Base-by-base conservation (phyloP, 2,113 vertebrate species). In the Barnardius zonarius region DNA sequence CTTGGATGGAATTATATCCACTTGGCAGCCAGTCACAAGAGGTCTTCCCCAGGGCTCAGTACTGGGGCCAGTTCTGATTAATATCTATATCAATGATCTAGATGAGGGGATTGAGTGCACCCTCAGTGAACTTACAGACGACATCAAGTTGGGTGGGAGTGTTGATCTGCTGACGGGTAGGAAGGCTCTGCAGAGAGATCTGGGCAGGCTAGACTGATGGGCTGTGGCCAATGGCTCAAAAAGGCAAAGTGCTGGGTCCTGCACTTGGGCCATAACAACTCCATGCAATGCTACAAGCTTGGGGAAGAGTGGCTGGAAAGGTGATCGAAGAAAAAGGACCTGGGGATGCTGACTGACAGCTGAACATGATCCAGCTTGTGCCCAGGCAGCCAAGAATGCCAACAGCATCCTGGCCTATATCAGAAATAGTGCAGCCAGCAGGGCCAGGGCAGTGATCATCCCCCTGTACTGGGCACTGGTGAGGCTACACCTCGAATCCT, bases 71-170 rank as follows among this genome's bases (percentile, higher is more conserved):
- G 46, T 16, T 24, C 24, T 62, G 3, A n/a, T 83, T 17, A 24
- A 20, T 17, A 7, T 17, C 24, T 54, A 25, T 48, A 30, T n/a
- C 16, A n/a, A 7, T 39, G 3, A 22, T 28, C 37, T 68, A 28
- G 37, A 39, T 0, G 0, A 61, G 28, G 10, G 18, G 17, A 44
- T 20, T 52, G 37, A 11, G 6, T n/a, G 10, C 13, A 24, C 5
- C 39, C 23, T 54, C 27, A 39, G 7, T 18, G 39, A 44, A 13
- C 17, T n/a, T 39, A 5, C 28, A 31, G 35, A 31, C 17, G 6
- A 43, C 43, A 66, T 27, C 13, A 31, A 49, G 75, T 19, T 46
- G 28, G 23, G 33, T 13, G 27, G 37, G 33, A n/a, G 1, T 28
- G 22, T 27, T 51, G 69, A 28, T 61, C 23, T 82, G 22, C 8